Percentiles rank a stretch among this genome's conserved stretches.
Conservation (phyloP, 1,140 invertebrate species). For the Cyclina sinensis region DNA sequence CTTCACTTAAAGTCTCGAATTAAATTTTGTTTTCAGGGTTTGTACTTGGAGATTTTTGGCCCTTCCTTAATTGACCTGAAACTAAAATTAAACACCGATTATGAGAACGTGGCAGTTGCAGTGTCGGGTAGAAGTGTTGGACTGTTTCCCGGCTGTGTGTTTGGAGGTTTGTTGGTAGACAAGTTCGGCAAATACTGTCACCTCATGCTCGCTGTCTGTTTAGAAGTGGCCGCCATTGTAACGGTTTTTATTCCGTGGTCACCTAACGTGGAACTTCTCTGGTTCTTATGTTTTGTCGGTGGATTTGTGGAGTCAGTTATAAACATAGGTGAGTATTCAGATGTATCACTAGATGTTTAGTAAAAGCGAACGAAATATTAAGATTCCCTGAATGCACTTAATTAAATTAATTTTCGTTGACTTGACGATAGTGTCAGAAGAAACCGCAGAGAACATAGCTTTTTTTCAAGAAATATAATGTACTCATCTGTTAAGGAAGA, state of each 20-base stretch:
- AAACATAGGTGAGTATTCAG: slow-evolving; percentile 70
- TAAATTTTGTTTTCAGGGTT: slow-evolving; percentile 59
- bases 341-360: too few species aligned
- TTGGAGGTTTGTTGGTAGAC: slow-evolving; percentile 70
- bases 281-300: slow-evolving; percentile 69
- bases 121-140: slow-evolving; percentile 71
- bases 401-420: too few species aligned
- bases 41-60: slow-evolving; percentile 72
- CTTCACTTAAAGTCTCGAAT: too few species aligned
- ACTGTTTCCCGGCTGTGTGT: slow-evolving; percentile 69
- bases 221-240: slow-evolving; percentile 50
- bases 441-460: too few species aligned
- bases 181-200: slow-evolving; percentile 66
- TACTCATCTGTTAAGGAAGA: too few species aligned
- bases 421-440: too few species aligned
- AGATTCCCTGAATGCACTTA: too few species aligned
- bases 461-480: too few species aligned
- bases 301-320: slow-evolving; percentile 74
- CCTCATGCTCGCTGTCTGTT: slow-evolving; percentile 71
- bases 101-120: slow-evolving; percentile 70
- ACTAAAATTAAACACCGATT: slow-evolving; percentile 56
- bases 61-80: slow-evolving; percentile 73
- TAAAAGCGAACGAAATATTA: too few species aligned
- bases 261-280: slow-evolving; percentile 50
- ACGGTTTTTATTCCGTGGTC: slow-evolving; percentile 66